phyloP scores from a whole-genome alignment of 1,140 invertebrate genomes.

The Micrasema longulum region DNA sequence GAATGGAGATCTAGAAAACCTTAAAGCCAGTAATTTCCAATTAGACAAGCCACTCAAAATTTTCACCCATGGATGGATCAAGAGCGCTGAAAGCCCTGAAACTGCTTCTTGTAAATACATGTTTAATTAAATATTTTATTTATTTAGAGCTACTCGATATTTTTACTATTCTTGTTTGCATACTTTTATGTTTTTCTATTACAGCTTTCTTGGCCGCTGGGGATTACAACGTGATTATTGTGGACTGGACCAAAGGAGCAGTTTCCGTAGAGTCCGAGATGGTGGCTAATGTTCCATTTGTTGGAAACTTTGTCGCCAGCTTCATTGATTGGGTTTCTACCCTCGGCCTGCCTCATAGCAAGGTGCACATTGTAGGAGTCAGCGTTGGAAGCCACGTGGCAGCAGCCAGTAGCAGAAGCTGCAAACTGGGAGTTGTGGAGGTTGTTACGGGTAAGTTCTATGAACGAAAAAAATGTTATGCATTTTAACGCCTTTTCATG shows the following conservation, averaged over 20 bases:
- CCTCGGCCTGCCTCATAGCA: slow-evolving; percentile 59
- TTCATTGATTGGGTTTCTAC: slow-evolving; percentile 56
- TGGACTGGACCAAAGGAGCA: slow-evolving; percentile 48
- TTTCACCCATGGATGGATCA: slow-evolving; percentile 39
- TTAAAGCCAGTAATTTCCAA: slow-evolving; percentile 25
- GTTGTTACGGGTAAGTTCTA: slow-evolving; percentile 40
- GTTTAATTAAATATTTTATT: too few relatives aligned
- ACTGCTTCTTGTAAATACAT: too few relatives aligned
- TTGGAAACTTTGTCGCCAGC: slow-evolving; percentile 64
- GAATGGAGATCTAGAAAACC: slow-evolving; percentile 20
- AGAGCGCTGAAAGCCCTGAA: neutral
- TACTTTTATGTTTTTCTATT: slow-evolving; percentile 42
- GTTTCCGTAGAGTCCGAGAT: slow-evolving; percentile 57
- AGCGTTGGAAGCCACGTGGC: slow-evolving; percentile 90
- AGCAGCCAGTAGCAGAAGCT: slow-evolving; percentile 75
- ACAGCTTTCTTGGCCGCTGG: slow-evolving; percentile 58
- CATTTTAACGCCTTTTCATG: too few relatives aligned
- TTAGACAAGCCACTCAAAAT: slow-evolving; percentile 42
- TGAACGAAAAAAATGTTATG: too few relatives aligned
- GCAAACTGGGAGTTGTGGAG: slow-evolving; percentile 31
- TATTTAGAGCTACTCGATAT: too few relatives aligned
- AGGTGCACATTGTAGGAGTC: slow-evolving; percentile 89
- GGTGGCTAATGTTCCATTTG: slow-evolving; percentile 58
- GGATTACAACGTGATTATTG: slow-evolving; percentile 55
- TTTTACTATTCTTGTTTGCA: too few relatives aligned